Evolutionary conservation across 1,140 invertebrate species (phyloP).

Genomic region (Hyles euphorbiae): DNA sequence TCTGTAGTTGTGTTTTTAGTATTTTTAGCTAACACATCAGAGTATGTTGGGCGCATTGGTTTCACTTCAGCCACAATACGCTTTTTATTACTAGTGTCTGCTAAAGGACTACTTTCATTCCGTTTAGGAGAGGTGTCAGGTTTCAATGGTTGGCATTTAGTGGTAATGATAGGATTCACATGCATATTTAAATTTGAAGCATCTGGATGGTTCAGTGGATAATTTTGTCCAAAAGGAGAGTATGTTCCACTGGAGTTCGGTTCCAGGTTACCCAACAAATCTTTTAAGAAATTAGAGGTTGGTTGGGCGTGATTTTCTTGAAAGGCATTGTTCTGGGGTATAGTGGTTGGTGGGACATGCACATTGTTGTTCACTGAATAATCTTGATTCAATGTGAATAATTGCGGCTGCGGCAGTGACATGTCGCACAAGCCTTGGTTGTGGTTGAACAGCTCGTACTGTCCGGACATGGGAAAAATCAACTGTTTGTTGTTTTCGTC

Average conservation of each 20-base stretch:
- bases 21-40: slow-evolving; percentile 86
- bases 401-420: slow-evolving; percentile 40
- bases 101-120: slow-evolving; percentile 54
- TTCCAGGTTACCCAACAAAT: slow-evolving; percentile 88
- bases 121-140: slow-evolving; percentile 50
- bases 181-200: slow-evolving; percentile 44
- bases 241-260: slow-evolving; percentile 89
- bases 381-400: slow-evolving; percentile 56
- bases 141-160: slow-evolving; percentile 36
- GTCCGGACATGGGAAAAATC: slow-evolving; percentile 64
- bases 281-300: slow-evolving; percentile 78
- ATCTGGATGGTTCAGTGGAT: slow-evolving; percentile 65
- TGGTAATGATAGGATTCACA: slow-evolving; percentile 40
- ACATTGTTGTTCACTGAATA: slow-evolving; percentile 46
- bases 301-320: slow-evolving; percentile 44
- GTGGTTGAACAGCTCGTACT: slow-evolving; percentile 65
- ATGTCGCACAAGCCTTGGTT: slow-evolving; percentile 51
- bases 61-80: slow-evolving; percentile 89
- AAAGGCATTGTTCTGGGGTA: slow-evolving; percentile 33
- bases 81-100: slow-evolving; percentile 79
- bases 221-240: slow-evolving; percentile 82
- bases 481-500: slow-evolving; percentile 68
- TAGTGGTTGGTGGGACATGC: slow-evolving; percentile 35
- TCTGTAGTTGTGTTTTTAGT: slow-evolving; percentile 55
- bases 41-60: slow-evolving; percentile 89